A percentile compares a stretch with the other conserved stretches of the same genome.
Conservation (phyloP, 2,113 vertebrate genomes). For the Lepidothrix coronata region DNA sequence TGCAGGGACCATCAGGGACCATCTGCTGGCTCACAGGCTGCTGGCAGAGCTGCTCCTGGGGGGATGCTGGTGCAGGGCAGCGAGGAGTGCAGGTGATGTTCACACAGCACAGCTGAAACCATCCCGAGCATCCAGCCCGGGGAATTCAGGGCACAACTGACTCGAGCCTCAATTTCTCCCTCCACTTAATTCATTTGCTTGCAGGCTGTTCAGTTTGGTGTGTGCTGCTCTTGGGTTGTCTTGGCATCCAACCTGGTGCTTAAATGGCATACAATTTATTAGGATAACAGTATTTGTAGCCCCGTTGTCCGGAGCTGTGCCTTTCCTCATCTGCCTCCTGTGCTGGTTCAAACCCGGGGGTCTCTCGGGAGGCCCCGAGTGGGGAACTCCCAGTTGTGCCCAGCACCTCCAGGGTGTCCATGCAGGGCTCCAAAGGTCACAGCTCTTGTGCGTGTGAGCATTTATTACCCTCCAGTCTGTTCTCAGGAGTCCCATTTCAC, state of each 20-base stretch:
- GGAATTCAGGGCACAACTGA: background rate
- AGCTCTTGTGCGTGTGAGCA: background rate
- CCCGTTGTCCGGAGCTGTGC: background rate
- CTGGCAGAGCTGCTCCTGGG: background rate
- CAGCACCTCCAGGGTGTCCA: background rate
- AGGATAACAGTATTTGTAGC: background rate
- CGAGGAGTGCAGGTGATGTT: background rate
- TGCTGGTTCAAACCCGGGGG: background rate
- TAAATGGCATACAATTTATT: background rate
- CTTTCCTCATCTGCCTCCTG: background rate
- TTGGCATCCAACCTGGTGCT: background rate
- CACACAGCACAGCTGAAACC: background rate
- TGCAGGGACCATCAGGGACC: slow-evolving; percentile 31
- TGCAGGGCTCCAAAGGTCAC: slow-evolving; percentile 71
- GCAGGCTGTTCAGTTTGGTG: background rate
- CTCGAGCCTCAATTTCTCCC: background rate
- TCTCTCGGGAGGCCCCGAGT: background rate
- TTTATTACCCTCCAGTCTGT: slow-evolving; percentile 48
- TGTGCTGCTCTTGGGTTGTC: background rate
- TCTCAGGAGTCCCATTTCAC: slow-evolving; percentile 74
- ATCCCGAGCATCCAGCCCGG: background rate
- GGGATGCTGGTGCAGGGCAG: background rate
- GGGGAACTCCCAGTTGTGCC: background rate
- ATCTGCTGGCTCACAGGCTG: slow-evolving; percentile 22
- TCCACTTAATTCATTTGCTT: background rate